Conservation (phyloP, 1,140 invertebrate species). For the Drosophila azteca region DNA sequence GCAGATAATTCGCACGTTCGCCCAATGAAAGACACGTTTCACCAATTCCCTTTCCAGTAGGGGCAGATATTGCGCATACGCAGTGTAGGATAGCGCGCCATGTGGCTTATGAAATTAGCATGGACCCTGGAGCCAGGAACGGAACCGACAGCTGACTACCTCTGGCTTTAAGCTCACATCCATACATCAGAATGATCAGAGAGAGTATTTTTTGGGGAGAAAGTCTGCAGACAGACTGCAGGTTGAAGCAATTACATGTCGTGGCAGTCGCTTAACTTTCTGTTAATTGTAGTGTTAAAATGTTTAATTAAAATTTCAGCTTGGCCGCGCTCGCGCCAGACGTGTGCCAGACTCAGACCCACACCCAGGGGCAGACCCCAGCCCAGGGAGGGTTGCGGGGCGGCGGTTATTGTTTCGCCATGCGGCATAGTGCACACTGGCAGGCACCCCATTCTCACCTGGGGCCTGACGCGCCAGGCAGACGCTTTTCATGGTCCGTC, state of each 20-base stretch:
- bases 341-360: slow-evolving; percentile 44
- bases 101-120: background rate
- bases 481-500: slow-evolving; percentile 74
- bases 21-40: slow-evolving; percentile 23
- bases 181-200: too few species aligned
- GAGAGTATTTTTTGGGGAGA: slow-evolving; percentile 1
- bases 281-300: slow-evolving; percentile 79
- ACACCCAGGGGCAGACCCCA: slow-evolving; percentile 7
- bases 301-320: slow-evolving; percentile 80
- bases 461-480: slow-evolving; percentile 23
- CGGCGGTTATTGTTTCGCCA: slow-evolving; percentile 39
- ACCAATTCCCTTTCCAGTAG: background rate
- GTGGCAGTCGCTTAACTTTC: slow-evolving; percentile 27
- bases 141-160: background rate
- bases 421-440: slow-evolving; percentile 23
- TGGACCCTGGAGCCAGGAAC: background rate
- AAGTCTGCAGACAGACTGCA: slow-evolving; percentile 24
- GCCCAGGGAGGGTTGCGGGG: slow-evolving; percentile 7
- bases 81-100: slow-evolving; percentile 12
- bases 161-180: too few species aligned
- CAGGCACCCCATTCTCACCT: slow-evolving; percentile 46
- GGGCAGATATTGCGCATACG: slow-evolving; percentile 29
- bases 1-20: slow-evolving; percentile 52
- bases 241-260: slow-evolving; percentile 16
- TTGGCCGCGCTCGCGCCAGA: slow-evolving; percentile 48